Base-by-base conservation (phyloP, 2,113 vertebrate genomes). In the Actinemys pallida region DNA sequence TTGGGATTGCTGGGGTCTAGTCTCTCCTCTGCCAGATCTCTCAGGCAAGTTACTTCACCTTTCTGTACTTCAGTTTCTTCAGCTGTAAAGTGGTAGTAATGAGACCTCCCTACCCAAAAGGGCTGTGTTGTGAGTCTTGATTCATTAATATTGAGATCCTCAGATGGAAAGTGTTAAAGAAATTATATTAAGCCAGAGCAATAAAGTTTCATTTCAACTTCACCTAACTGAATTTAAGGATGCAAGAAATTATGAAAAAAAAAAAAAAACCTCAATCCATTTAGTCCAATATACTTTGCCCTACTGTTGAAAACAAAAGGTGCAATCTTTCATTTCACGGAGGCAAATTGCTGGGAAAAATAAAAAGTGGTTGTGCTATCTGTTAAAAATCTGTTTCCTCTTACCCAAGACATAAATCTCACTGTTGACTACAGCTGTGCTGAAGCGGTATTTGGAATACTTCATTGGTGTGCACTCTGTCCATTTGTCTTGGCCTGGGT, bases 401-500 rank as follows among this genome's bases (percentile, higher is more conserved):
- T 99, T 98, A 99, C 99, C 99, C 97, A 99, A 96, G 49, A 99
- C 99, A 95, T 98, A 99, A 93, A 99, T 99, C 98, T 99, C 99
- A 0, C 98, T 97, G 94, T 98, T 99, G 95, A 99, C 98, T 10
- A 98, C 98, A 0, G 99, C 99, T 22, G 98, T 97, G 92, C 99
- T 99, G 98, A 99, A 99, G 76, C 99, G 99, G 95, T 99, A 99
- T 97, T 99, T 99, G 47, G 99, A 99, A 96, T 98, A 99, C 93
- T 98, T 99, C 99, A 99, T 99, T 6, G 99, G 98, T 0, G 98
- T 84, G 2, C 98, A 94, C 94, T 99, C 99, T 10, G 80, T 98
- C 99, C 99, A 99, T 90, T 98, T 99, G 96, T 99, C 99, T 97
- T 95, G 98, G 91, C 98, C 96, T 1, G 99, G 99, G 95, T 99